Evolutionary conservation across 2,113 vertebrate genomes (phyloP).

Genomic region (Tragelaphus imberbis): DNA sequence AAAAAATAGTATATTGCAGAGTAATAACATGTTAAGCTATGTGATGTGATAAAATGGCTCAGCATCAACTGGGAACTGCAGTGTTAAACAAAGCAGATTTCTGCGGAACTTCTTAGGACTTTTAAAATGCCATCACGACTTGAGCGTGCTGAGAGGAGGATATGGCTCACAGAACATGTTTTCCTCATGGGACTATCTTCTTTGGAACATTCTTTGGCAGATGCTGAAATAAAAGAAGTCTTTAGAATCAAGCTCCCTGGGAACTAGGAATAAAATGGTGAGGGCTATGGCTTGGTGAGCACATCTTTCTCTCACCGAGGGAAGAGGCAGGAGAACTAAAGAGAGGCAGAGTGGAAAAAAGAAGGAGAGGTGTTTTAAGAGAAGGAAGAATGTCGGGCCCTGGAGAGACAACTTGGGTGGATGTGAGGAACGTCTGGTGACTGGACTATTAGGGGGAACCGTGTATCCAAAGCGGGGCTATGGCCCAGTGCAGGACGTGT

Average conservation of each 20-base stretch:
- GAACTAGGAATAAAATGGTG: background rate
- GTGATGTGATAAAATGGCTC: background rate
- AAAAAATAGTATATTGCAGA: background rate
- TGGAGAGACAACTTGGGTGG: background rate
- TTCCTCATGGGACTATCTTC: background rate
- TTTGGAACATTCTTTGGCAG: background rate
- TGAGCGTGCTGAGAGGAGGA: background rate
- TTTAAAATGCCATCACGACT: background rate
- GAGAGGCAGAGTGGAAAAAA: background rate
- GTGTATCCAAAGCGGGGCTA: no score
- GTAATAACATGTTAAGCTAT: background rate
- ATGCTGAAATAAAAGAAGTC: background rate
- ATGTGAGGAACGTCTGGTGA: fast-evolving
- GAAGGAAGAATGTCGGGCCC: background rate
- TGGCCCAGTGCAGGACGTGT: background rate
- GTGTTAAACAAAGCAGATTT: background rate
- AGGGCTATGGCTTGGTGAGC: background rate
- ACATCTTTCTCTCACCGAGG: background rate
- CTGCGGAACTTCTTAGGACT: background rate
- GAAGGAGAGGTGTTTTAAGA: background rate
- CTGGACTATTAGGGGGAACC: no score
- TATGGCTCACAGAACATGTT: background rate
- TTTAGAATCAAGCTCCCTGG: background rate
- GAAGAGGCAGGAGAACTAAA: background rate
- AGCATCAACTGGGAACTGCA: background rate